Evolutionary conservation across 2,888 invertebrate genomes (phyloP).

Genomic region (Synergus gifuensis): DNA sequence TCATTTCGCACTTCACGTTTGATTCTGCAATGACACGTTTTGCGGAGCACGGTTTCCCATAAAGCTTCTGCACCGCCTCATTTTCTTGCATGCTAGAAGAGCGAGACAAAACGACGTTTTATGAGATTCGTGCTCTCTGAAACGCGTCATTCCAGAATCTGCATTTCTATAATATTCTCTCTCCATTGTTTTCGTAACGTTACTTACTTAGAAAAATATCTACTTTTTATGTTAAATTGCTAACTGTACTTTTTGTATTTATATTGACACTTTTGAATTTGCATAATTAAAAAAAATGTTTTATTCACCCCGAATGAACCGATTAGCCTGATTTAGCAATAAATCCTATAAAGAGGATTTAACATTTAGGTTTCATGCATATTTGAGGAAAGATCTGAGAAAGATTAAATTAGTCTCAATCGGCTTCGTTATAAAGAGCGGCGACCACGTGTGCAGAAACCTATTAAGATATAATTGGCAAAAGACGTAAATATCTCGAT

Average conservation of each 20-base stretch:
- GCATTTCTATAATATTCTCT: not conserved
- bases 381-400: not conserved
- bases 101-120: constrained; percentile 23
- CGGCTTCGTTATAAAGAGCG: not conserved
- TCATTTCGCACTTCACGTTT: constrained; percentile 30
- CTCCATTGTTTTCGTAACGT: constrained; percentile 6
- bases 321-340: not conserved
- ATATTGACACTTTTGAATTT: not conserved
- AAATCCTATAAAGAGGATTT: not conserved
- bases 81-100: constrained; percentile 3
- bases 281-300: not conserved
- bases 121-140: constrained; percentile 25
- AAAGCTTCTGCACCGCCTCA: not conserved
- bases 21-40: constrained; percentile 27
- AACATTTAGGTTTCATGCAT: not conserved
- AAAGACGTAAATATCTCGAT: not conserved
- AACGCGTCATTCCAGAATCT: constrained; percentile 31
- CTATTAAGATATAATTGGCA: not conserved
- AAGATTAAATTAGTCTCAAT: not conserved
- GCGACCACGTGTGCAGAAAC: not conserved
- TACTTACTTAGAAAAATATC: not conserved
- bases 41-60: constrained; percentile 9
- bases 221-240: not conserved
- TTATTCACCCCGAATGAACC: not conserved
- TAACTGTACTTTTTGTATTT: not conserved